phyloP scores from a whole-genome alignment of 2,888 invertebrate species.

The Acleris cristana region DNA sequence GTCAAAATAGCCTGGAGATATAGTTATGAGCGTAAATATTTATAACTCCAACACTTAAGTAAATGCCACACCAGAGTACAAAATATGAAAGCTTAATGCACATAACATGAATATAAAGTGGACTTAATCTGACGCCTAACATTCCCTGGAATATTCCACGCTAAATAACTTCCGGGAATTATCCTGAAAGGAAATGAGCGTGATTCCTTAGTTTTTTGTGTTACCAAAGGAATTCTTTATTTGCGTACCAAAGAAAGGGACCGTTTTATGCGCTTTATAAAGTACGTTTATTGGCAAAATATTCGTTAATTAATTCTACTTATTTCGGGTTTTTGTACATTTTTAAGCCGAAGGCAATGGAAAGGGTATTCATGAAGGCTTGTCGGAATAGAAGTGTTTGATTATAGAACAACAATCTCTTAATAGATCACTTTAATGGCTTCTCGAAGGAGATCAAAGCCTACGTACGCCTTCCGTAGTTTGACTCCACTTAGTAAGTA shows the following conservation, averaged over 20 bases:
- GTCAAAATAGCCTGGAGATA: too few relatives aligned
- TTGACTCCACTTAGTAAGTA: too few relatives aligned
- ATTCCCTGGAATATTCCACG: conserved; percentile 10
- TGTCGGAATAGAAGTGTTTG: not conserved
- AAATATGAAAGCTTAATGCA: not conserved
- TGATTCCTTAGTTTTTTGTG: not conserved
- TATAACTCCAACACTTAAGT: too few relatives aligned
- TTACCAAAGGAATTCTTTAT: conserved; percentile 10
- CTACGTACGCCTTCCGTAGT: not conserved
- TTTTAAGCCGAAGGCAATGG: not conserved
- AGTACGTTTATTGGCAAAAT: conserved; percentile 2
- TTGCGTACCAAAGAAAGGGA: not conserved
- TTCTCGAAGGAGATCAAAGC: not conserved
- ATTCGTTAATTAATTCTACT: conserved; percentile 11
- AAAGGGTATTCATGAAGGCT: not conserved
- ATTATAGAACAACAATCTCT: not conserved
- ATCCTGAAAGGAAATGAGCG: conserved; percentile 7
- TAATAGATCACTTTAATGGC: not conserved
- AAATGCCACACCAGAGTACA: not conserved
- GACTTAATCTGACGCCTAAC: not conserved
- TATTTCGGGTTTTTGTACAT: conserved; percentile 1
- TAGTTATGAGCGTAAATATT: too few relatives aligned
- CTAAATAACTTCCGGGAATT: conserved; percentile 5
- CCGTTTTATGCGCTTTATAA: conserved; percentile 4
- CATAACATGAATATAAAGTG: not conserved